phyloP scores from a whole-genome alignment of 2,797 vertebrate genomes.

The Furcifer pardalis region DNA sequence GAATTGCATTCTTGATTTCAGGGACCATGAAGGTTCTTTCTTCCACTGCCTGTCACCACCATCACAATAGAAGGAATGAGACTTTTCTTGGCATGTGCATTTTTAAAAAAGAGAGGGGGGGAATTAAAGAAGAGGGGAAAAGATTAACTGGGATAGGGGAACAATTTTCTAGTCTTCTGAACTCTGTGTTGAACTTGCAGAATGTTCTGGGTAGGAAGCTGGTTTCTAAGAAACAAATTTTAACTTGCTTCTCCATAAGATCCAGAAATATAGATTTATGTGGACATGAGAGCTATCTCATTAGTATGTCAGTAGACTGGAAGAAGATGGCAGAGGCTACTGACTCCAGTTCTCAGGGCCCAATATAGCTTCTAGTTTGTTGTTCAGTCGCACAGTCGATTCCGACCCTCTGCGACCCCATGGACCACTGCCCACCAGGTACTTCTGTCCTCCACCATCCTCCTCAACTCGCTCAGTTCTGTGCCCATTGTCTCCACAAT shows the following conservation, averaged over 20 bases:
- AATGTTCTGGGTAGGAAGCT: not conserved
- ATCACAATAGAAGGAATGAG: slow-evolving; percentile 19
- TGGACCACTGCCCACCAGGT: too few relatives aligned
- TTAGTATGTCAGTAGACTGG: slow-evolving; percentile 65
- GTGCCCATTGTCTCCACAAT: too few relatives aligned
- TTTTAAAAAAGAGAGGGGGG: not conserved
- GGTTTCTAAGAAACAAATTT: slow-evolving; percentile 22
- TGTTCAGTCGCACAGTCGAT: too few relatives aligned
- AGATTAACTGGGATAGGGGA: not conserved
- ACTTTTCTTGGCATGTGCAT: slow-evolving; percentile 27
- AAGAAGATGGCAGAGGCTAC: slow-evolving; percentile 63
- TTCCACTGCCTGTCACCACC: slow-evolving; percentile 29
- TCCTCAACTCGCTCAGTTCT: too few relatives aligned
- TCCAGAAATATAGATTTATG: slow-evolving; percentile 69
- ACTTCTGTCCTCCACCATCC: too few relatives aligned
- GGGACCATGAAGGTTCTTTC: slow-evolving; percentile 31
- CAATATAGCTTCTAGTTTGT: slow-evolving; percentile 48
- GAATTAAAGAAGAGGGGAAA: not conserved
- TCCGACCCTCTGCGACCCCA: too few relatives aligned
- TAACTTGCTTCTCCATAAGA: slow-evolving; percentile 19
- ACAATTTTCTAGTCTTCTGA: slow-evolving; percentile 54
- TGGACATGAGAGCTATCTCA: slow-evolving; percentile 65
- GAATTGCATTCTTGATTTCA: slow-evolving; percentile 45
- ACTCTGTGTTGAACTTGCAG: slow-evolving; percentile 22
- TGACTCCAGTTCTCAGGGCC: slow-evolving; percentile 58